Conservation (phyloP, 2,888 invertebrate genomes). For the Melanotus villosus region DNA sequence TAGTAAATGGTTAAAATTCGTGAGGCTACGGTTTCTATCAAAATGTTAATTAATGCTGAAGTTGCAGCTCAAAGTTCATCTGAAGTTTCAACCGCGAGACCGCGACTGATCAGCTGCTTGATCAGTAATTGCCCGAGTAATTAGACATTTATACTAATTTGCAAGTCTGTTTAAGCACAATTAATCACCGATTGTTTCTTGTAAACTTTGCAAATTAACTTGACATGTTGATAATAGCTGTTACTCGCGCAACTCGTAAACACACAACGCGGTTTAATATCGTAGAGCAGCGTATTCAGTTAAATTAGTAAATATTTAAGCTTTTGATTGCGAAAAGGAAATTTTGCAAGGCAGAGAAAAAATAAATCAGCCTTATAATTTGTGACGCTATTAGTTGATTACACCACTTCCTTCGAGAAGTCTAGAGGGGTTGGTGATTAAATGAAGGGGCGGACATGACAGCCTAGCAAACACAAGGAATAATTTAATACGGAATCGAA, state of each 20-base stretch:
- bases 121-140: slow-evolving; percentile 55
- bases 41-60: slow-evolving; percentile 44
- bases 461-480: slow-evolving; percentile 54
- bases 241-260: slow-evolving; percentile 19
- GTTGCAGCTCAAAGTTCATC: slow-evolving; percentile 42
- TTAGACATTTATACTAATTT: slow-evolving; percentile 56
- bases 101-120: slow-evolving; percentile 51
- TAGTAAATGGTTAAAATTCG: slow-evolving; percentile 24
- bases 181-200: slow-evolving; percentile 55
- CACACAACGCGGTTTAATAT: too few species aligned
- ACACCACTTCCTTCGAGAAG: slow-evolving; percentile 41
- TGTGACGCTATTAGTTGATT: slow-evolving; percentile 60
- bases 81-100: slow-evolving; percentile 45
- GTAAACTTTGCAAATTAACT: slow-evolving; percentile 48
- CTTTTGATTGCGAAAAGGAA: not conserved
- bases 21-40: slow-evolving; percentile 29
- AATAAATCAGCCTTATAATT: slow-evolving; percentile 56
- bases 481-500: slow-evolving; percentile 59
- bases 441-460: slow-evolving; percentile 50
- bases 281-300: not conserved
- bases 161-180: slow-evolving; percentile 52
- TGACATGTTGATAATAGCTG: slow-evolving; percentile 33
- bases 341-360: slow-evolving; percentile 21
- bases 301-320: slow-evolving; percentile 8
- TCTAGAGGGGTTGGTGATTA: slow-evolving; percentile 49